Evolutionary conservation across 2,888 invertebrate species (phyloP), one percentile per base, ranked within the genome.

Genomic region (Lycaena phlaeas): DNA sequence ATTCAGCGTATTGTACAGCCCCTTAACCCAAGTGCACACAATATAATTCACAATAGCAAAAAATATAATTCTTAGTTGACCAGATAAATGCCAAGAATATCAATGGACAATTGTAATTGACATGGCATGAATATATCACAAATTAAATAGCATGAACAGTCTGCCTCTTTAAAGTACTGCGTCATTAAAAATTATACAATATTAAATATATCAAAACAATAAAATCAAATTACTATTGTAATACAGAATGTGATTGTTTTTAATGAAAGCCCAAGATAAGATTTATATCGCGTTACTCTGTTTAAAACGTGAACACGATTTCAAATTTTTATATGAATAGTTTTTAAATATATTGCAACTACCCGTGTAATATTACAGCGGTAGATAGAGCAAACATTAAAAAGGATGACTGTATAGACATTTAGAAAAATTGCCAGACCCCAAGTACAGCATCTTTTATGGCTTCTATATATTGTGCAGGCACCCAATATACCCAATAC

Each of bases 401-500:
- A 62, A 59, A 50, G 51, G 47, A 44, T 36, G 30, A 44, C 34
- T 41, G 48, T 44, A 41, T 48, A 47, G 43, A 18, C 31, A 45
- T 50, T 89, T 88, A 90, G 71, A 90, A 90, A 71, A 89, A 89
- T 68, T 90, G 92, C 93, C 94, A 94, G 59, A 93, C 93, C 42
- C 95, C 95, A 37, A 95, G 88, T 45, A 96, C 90, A 44, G 95
- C 92, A 64, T 95, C 94, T 79, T 95, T 96, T 63, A 96, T 95
- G 53, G 95, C 94, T 63, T 94, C 92, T 40, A 95, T 88, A 68
- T 94, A 96, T 64, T 94, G 93, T 36, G 94, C 94, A 6, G 96
- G 96, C 31, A 96, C 95, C 96, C 96, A 96, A 77, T 96, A 96
- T 46, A 96, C 89, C 94, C 95, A 96, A 74, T 95, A 95, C 51